Conservation (phyloP, 1,140 invertebrate species). For the Platorchestia sp. region DNA sequence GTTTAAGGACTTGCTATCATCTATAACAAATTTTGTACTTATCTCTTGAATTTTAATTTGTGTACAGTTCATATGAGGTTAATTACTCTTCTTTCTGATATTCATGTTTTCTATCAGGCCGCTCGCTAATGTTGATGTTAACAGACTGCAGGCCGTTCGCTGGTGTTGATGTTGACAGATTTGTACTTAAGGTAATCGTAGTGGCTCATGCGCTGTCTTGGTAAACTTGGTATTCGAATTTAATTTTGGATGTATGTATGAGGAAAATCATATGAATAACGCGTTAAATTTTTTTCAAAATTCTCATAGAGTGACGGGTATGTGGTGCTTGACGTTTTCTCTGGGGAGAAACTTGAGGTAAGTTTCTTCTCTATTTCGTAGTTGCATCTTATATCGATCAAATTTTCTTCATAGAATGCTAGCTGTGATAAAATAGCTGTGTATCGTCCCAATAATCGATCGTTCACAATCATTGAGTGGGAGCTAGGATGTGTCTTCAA, state of each 20-base stretch:
- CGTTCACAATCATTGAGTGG: conserved; percentile 10
- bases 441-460: conserved; percentile 22
- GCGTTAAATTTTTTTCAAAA: neutral
- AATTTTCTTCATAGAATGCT: neutral
- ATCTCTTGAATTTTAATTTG: neutral
- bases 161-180: neutral
- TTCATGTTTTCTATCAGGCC: neutral
- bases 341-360: neutral
- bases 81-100: neutral
- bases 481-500: neutral
- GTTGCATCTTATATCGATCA: neutral
- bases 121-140: neutral
- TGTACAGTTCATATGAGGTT: neutral
- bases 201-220: neutral
- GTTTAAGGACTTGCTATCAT: neutral
- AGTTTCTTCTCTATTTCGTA: neutral
- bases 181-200: neutral
- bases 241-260: neutral
- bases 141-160: neutral
- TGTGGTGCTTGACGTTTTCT: neutral
- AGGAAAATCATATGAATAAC: neutral
- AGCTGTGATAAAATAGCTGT: neutral
- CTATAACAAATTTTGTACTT: neutral
- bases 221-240: neutral
- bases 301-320: neutral